Evolutionary conservation across 2,113 vertebrate genomes (phyloP).

Genomic region (Ailuropoda melanoleuca): DNA sequence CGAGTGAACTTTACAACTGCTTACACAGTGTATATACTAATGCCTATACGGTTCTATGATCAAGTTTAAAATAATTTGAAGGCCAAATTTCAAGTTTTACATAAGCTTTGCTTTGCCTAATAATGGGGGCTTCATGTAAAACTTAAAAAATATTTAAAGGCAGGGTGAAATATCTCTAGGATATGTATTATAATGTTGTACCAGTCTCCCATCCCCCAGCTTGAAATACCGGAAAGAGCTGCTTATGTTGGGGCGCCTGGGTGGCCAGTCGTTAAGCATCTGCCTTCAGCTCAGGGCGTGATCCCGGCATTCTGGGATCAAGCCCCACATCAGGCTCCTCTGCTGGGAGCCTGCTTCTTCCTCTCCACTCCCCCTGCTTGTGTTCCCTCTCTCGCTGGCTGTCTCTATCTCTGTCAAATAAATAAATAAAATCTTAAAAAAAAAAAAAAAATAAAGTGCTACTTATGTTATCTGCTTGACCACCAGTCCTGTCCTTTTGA

Average conservation of each 20-base stretch:
- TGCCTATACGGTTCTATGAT: not conserved
- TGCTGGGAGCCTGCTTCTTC: too few relatives aligned
- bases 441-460: too few relatives aligned
- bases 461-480: not conserved
- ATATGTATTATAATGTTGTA: not conserved
- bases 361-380: too few relatives aligned
- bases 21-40: not conserved
- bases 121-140: not conserved
- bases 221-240: not conserved
- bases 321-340: too few relatives aligned
- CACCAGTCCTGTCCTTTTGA: not conserved
- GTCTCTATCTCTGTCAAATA: too few relatives aligned
- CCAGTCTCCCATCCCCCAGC: not conserved
- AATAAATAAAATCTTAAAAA: too few relatives aligned
- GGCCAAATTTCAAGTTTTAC: not conserved
- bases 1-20: constrained; percentile 16
- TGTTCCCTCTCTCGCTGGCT: too few relatives aligned
- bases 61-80: not conserved
- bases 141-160: not conserved
- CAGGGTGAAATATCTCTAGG: not conserved
- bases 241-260: too few relatives aligned
- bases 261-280: too few relatives aligned
- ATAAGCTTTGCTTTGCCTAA: not conserved
- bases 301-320: too few relatives aligned
- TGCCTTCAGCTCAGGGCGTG: too few relatives aligned